Conservation (phyloP, 1,140 invertebrate species). For the Triops cancriformis region DNA sequence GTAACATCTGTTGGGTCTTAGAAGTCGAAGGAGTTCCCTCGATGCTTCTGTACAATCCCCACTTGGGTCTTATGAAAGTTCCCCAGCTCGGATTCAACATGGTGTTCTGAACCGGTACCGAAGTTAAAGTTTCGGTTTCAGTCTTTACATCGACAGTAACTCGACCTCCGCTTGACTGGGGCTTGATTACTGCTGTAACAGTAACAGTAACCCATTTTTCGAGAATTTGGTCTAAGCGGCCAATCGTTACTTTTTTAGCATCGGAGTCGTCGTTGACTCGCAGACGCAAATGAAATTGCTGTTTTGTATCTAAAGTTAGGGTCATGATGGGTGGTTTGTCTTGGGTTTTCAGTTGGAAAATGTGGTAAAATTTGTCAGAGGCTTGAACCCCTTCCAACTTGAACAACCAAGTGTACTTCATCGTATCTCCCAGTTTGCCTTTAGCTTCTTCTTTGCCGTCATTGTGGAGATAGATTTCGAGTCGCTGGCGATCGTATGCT, state of each 20-base stretch:
- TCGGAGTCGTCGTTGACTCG: not conserved
- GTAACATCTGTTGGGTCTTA: not conserved
- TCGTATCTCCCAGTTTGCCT: not conserved
- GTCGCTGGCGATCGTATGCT: not conserved
- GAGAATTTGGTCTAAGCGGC: not conserved
- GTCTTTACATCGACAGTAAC: not conserved
- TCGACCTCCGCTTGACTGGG: not conserved
- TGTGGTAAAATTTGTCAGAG: not conserved
- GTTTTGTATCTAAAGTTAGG: not conserved
- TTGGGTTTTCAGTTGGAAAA: not conserved
- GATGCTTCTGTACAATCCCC: not conserved
- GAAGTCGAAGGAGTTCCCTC: not conserved
- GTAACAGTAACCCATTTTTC: not conserved
- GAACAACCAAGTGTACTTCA: not conserved
- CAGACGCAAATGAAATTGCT: not conserved
- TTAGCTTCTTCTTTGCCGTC: not conserved
- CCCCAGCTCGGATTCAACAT: not conserved
- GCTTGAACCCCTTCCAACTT: not conserved
- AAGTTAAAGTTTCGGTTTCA: not conserved
- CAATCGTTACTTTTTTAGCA: not conserved
- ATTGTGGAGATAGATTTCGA: not conserved
- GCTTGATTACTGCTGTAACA: not conserved
- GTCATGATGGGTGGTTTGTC: not conserved
- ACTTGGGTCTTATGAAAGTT: not conserved
- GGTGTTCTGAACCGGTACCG: not conserved